These are phyloP conservation scores for Dendrocincla tyrannina DNA, from an alignment of 2,797 vertebrate genomes.

Conservation along the genomic window DNA sequence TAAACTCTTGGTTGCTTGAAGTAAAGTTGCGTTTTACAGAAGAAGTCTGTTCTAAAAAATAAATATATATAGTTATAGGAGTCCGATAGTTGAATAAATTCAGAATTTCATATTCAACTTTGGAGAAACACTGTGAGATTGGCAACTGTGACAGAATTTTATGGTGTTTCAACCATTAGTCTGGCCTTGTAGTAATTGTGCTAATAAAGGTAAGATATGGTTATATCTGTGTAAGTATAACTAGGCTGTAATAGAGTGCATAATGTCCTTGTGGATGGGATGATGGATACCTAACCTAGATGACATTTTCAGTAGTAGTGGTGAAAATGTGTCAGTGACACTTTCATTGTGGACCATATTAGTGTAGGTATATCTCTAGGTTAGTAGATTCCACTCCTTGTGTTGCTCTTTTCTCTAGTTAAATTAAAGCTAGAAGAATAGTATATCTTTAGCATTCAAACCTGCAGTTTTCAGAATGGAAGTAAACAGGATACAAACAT, in stretches of 20 bases:
- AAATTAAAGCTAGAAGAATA: background rate
- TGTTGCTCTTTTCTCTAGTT: background rate
- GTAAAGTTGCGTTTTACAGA: background rate
- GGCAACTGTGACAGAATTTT: background rate
- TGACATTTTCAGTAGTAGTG: background rate
- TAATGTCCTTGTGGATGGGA: background rate
- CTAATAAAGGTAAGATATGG: background rate
- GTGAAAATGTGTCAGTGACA: background rate
- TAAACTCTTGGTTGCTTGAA: background rate
- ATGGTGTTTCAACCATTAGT: accelerated
- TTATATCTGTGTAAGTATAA: background rate
- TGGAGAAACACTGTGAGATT: background rate
- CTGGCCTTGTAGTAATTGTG: background rate
- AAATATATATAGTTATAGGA: background rate
- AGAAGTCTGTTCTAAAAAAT: background rate
- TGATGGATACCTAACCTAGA: background rate
- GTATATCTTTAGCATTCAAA: background rate
- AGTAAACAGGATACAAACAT: background rate
- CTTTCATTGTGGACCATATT: background rate
- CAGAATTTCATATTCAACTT: background rate
- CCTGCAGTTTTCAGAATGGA: background rate
- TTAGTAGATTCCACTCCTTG: background rate
- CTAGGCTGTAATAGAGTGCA: background rate
- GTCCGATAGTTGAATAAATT: background rate
- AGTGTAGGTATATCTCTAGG: background rate